These are phyloP conservation scores for Teinopalpus imperialis DNA, from an alignment of 2,888 invertebrate genomes.

Conservation along the genomic window DNA sequence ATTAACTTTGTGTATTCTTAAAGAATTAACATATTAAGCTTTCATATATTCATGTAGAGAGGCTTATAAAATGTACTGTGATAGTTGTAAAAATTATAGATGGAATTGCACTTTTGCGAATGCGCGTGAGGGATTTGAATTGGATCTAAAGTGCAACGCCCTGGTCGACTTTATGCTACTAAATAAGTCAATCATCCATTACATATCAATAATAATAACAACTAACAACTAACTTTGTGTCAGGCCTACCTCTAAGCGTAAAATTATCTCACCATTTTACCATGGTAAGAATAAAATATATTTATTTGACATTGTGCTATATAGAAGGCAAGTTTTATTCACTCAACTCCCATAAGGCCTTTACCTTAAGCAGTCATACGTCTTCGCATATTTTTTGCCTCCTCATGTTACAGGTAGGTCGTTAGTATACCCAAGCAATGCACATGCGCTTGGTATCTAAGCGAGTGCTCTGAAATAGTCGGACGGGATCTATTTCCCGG, in stretches of 20 bases:
- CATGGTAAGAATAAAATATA: conserved; percentile 7
- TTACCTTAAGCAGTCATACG: conserved; percentile 32
- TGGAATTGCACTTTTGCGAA: too few relatives aligned
- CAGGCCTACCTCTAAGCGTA: neutral
- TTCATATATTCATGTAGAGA: too few relatives aligned
- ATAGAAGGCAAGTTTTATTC: conserved; percentile 16
- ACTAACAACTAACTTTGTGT: neutral
- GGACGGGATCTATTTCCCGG: conserved; percentile 79
- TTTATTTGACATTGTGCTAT: conserved; percentile 14
- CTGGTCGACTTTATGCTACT: conserved; percentile 72
- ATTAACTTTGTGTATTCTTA: too few relatives aligned
- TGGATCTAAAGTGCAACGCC: conserved; percentile 73
- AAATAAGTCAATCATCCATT: conserved; percentile 46
- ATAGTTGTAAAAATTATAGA: too few relatives aligned
- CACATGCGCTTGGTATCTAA: conserved; percentile 57
- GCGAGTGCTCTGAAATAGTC: conserved; percentile 76
- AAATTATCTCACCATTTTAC: conserved; percentile 6
- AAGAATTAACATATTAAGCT: too few relatives aligned
- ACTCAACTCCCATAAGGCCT: conserved; percentile 25
- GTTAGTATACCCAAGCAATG: conserved; percentile 44
- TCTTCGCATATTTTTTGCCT: conserved; percentile 34
- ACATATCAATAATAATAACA: neutral
- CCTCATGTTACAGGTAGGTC: conserved; percentile 64
- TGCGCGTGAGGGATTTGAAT: conserved; percentile 55
- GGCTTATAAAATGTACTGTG: too few relatives aligned